These are phyloP conservation scores for Montipora efflorescens DNA, from an alignment of 64 coral and sea anemone genomes.

Conservation along the genomic window DNA sequence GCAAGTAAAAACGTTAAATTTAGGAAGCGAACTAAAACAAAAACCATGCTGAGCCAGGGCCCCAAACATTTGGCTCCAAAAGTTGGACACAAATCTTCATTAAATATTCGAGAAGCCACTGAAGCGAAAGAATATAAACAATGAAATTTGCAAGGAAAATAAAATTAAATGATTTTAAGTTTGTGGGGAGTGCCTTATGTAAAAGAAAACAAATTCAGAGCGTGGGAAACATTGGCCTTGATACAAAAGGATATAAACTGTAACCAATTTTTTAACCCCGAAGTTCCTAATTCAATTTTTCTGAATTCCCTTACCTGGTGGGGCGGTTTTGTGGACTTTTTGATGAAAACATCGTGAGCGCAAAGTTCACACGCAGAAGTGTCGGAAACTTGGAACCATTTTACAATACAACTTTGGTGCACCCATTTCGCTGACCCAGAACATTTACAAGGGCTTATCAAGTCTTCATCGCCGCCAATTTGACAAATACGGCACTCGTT, in stretches of 20 bases:
- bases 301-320: constrained; percentile 73
- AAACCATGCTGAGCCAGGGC: background rate
- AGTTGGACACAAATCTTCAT: background rate
- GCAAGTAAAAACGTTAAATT: background rate
- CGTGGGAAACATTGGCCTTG: background rate
- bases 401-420: constrained; percentile 87
- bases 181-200: background rate
- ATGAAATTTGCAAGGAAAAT: background rate
- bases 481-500: constrained; percentile 93
- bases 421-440: constrained; percentile 89
- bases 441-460: constrained; percentile 92
- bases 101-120: background rate
- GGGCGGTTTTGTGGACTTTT: constrained; percentile 85
- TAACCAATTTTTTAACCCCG: too few species aligned
- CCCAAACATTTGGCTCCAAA: background rate
- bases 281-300: too few species aligned
- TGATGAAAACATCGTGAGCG: constrained; percentile 66
- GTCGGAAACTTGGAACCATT: constrained; percentile 88
- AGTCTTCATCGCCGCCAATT: constrained; percentile 61
- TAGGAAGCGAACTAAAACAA: background rate
- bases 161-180: background rate
- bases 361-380: constrained; percentile 90
- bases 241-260: too few species aligned
- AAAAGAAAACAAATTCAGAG: background rate
- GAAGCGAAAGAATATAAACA: constrained; percentile 24